Evolutionary conservation across 2,888 invertebrate genomes (phyloP).

Genomic region (Falcaria lacertinaria): DNA sequence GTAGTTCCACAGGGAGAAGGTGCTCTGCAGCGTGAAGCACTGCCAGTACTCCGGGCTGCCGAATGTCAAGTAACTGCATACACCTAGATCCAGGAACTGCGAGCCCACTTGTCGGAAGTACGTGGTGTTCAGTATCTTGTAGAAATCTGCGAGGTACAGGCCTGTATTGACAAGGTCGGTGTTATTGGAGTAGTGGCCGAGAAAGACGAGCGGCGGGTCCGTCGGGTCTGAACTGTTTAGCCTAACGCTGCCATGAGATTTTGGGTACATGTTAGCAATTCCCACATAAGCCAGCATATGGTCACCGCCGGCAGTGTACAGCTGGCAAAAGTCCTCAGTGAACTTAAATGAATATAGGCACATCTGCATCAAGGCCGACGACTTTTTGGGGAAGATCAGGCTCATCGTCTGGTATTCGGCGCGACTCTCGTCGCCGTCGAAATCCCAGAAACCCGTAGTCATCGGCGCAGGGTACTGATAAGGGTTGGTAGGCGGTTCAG

Average conservation of each 20-base stretch:
- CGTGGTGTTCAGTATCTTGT: constrained; percentile 44
- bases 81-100: constrained; percentile 24
- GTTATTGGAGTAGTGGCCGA: constrained; percentile 37
- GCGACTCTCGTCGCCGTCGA: background rate
- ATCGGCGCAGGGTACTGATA: background rate
- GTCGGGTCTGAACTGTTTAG: background rate
- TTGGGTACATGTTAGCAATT: background rate
- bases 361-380: background rate
- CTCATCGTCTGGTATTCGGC: background rate
- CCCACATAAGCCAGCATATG: background rate
- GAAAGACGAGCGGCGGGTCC: background rate
- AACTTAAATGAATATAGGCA: background rate
- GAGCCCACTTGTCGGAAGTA: constrained; percentile 48
- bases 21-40: constrained; percentile 81
- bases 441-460: too few relatives aligned
- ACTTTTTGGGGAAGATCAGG: background rate
- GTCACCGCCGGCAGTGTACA: background rate
- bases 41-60: constrained; percentile 82
- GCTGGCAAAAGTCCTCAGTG: background rate
- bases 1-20: constrained; percentile 84
- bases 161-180: constrained; percentile 67
- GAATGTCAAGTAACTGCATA: constrained; percentile 18
- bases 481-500: background rate
- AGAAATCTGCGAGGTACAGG: constrained; percentile 41
- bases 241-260: background rate